Evolutionary conservation across 2,113 vertebrate species (phyloP).

Genomic region (Antechinus stuartii): DNA sequence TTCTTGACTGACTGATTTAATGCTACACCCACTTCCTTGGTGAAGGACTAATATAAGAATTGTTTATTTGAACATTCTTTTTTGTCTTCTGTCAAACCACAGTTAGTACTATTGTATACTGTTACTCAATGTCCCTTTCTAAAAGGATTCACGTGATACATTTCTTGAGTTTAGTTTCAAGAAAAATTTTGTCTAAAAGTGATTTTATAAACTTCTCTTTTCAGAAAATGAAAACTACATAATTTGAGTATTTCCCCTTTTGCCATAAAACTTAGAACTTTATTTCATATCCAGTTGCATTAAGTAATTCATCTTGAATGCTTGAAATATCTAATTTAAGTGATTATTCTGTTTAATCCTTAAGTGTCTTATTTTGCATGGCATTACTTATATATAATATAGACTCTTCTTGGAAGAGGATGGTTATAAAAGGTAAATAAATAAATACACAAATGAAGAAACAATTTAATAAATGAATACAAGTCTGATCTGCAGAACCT

Average conservation of each 20-base stretch:
- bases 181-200: neutral
- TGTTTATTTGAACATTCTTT: neutral
- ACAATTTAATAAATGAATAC: neutral
- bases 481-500: neutral
- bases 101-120: neutral
- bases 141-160: neutral
- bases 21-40: neutral
- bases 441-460: neutral
- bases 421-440: neutral
- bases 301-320: neutral
- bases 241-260: neutral
- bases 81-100: neutral
- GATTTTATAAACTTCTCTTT: neutral
- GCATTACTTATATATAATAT: neutral
- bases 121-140: neutral
- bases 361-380: neutral
- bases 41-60: neutral
- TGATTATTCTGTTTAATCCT: neutral
- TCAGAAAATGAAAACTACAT: conserved; percentile 5
- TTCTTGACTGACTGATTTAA: neutral
- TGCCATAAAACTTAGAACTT: neutral
- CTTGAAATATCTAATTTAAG: neutral
- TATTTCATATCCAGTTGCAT: neutral
- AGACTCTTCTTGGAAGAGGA: neutral
- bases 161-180: neutral